Evolutionary conservation across 2,113 vertebrate species (phyloP).

Genomic region (Eubucco bourcierii): DNA sequence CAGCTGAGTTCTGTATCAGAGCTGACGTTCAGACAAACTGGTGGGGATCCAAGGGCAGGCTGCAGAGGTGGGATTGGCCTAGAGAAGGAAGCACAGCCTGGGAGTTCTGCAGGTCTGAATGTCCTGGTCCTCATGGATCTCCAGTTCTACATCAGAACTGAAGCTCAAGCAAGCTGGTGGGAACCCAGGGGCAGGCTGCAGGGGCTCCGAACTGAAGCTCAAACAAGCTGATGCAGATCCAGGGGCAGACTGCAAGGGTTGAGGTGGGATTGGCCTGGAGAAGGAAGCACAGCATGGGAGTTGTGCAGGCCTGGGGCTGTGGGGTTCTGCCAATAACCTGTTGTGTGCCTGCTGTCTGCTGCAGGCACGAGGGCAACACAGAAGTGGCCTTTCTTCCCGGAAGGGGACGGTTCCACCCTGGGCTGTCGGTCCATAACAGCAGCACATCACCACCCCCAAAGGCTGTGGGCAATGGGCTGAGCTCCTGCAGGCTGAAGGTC

Average conservation of each 20-base stretch:
- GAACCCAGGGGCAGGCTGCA: background rate
- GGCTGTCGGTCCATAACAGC: constrained; percentile 75
- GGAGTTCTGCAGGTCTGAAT: background rate
- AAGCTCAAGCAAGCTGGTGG: background rate
- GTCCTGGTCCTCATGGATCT: no score
- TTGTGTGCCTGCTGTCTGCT: background rate
- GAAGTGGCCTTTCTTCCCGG: constrained; percentile 90
- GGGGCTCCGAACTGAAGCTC: background rate
- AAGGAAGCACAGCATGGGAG: background rate
- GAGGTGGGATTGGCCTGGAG: background rate
- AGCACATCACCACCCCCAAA: constrained; percentile 60
- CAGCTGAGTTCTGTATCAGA: background rate
- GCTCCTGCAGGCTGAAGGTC: constrained; percentile 81
- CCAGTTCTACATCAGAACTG: no score
- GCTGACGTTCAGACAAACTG: background rate
- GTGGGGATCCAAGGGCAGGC: background rate
- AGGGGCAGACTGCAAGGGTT: background rate
- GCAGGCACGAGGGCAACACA: constrained; percentile 80
- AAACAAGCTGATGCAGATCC: background rate
- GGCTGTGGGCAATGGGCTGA: constrained; percentile 75
- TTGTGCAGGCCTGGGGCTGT: background rate
- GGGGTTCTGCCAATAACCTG: background rate
- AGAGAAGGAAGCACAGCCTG: background rate
- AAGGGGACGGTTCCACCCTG: constrained; percentile 76
- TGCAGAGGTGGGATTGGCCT: background rate